A percentile compares a stretch with the other conserved stretches of the same genome.
Evolutionary conservation across 2,113 vertebrate genomes (phyloP).

Genomic region (Lophura nycthemera): DNA sequence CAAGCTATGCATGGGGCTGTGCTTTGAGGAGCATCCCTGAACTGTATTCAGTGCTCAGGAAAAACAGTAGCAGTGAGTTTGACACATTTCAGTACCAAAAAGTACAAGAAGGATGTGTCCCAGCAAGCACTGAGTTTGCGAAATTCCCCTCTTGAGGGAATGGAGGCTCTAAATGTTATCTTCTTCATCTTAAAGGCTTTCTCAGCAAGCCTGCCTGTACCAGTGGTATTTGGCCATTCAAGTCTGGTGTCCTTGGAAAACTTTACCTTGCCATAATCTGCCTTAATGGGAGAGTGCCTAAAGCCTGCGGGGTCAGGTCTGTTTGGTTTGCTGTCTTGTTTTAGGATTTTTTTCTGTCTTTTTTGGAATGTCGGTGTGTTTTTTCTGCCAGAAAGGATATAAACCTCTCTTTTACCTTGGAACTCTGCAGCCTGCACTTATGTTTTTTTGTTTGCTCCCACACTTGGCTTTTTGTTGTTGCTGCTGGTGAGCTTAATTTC

Average conservation of each 20-base stretch:
- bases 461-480: constrained; percentile 17
- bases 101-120: not conserved
- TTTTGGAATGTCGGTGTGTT: not conserved
- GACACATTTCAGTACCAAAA: not conserved
- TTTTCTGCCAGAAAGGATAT: not conserved
- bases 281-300: not conserved
- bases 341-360: not conserved
- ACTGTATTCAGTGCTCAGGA: rapidly evolving
- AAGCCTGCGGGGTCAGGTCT: not conserved
- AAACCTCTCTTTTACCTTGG: constrained; percentile 11
- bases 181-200: constrained; percentile 14
- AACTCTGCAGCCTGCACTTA: not conserved
- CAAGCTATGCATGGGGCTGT: not conserved
- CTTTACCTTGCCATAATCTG: not conserved
- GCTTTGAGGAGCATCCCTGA: not conserved
- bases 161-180: not conserved
- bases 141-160: constrained; percentile 13
- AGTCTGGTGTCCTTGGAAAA: not conserved
- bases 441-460: constrained; percentile 13
- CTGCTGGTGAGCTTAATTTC: constrained; percentile 40
- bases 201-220: not conserved
- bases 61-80: not conserved
- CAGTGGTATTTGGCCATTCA: not conserved
- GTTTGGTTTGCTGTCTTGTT: constrained; percentile 12
- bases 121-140: not conserved